Evolutionary conservation across 2,797 vertebrate genomes (phyloP).

Genomic region (Sphenodon punctatus): DNA sequence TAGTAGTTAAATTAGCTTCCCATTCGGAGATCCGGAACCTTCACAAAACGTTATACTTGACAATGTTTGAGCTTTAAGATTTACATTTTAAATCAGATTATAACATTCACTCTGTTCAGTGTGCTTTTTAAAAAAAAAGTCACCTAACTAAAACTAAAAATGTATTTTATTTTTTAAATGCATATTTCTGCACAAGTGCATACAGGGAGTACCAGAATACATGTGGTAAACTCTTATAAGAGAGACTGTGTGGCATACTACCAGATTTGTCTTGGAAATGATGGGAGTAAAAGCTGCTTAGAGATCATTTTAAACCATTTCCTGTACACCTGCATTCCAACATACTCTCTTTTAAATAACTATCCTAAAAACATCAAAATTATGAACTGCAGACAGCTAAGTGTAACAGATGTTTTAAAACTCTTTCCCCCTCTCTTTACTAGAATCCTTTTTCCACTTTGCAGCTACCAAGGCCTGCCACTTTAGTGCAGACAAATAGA

Average conservation of each 20-base stretch:
- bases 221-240: neutral
- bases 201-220: neutral
- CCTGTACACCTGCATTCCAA: conserved; percentile 1
- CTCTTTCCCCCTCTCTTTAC: conserved; percentile 24
- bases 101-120: too few relatives aligned
- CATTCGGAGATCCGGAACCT: neutral
- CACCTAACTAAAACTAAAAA: conserved; percentile 25
- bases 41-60: conserved; percentile 35
- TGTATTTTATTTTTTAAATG: conserved; percentile 29
- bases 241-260: conserved; percentile 46
- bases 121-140: too few relatives aligned
- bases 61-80: accelerated
- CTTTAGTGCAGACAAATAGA: conserved; percentile 62
- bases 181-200: neutral
- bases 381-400: conserved; percentile 59
- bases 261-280: conserved; percentile 31
- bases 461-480: conserved; percentile 36
- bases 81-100: conserved; percentile 44
- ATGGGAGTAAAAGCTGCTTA: neutral
- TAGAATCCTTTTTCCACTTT: neutral
- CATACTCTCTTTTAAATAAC: neutral
- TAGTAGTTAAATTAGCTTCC: neutral
- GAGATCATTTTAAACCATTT: conserved; percentile 34
- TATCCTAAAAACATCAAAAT: conserved; percentile 36
- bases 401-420: conserved; percentile 48